Evolutionary conservation across 2,888 invertebrate genomes (phyloP).

Genomic region (Drosophila suboccidentalis): DNA sequence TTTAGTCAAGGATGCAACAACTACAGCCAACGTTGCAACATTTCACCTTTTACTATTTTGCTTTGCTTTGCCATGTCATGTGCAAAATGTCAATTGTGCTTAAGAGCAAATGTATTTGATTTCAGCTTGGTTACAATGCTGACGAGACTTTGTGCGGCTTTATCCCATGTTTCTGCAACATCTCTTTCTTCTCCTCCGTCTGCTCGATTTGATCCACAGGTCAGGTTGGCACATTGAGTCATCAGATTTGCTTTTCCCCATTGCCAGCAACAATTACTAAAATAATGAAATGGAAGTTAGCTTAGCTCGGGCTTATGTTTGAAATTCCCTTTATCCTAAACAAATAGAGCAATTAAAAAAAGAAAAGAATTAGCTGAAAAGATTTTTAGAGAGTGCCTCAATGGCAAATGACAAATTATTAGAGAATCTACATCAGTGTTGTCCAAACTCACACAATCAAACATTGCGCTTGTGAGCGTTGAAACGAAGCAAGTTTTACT

Average conservation of each 20-base stretch:
- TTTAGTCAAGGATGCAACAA: slow-evolving; percentile 65
- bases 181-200: neutral
- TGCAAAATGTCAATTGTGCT: slow-evolving; percentile 79
- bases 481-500: too few relatives aligned
- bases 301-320: slow-evolving; percentile 10
- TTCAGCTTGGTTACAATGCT: slow-evolving; percentile 41
- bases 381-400: neutral
- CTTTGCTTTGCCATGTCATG: slow-evolving; percentile 71
- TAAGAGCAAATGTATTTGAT: slow-evolving; percentile 77
- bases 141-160: slow-evolving; percentile 48
- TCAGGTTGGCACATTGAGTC: slow-evolving; percentile 27
- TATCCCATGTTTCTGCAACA: neutral
- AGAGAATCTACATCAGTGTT: neutral
- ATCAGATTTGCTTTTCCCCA: slow-evolving; percentile 37
- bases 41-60: slow-evolving; percentile 67
- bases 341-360: neutral
- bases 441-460: neutral
- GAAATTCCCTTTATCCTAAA: neutral
- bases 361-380: neutral
- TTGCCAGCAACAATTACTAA: slow-evolving; percentile 9
- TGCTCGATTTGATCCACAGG: neutral
- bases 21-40: slow-evolving; percentile 54
- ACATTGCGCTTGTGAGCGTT: too few relatives aligned
- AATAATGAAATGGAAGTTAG: neutral
- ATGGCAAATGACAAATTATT: neutral